A percentile compares a stretch with the other conserved stretches of the same genome.
These are phyloP conservation scores for Drosophila kurseongensis DNA, from an alignment of 1,140 invertebrate species.

Conservation along the genomic window DNA sequence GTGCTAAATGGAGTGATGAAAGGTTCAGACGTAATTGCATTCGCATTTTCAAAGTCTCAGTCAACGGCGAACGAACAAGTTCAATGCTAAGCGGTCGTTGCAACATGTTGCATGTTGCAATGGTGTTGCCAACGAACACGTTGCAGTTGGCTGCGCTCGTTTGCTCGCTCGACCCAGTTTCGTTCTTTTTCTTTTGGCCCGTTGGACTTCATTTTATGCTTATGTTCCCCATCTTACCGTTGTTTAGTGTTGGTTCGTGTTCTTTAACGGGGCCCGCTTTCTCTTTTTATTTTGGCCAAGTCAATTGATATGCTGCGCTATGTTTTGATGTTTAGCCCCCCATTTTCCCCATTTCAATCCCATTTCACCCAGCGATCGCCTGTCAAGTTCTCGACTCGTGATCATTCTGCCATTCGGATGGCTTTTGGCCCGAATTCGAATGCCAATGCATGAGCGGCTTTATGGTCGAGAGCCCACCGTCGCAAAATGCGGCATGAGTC, in stretches of 20 bases:
- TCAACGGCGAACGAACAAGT: conserved; percentile 48
- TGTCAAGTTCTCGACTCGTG: conserved; percentile 48
- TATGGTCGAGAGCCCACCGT: conserved; percentile 6
- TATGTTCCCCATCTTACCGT: conserved; percentile 63
- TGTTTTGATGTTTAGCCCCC: conserved; percentile 53
- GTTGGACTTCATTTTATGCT: conserved; percentile 38
- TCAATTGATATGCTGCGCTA: conserved; percentile 75
- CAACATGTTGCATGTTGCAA: conserved; percentile 35
- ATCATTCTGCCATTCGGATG: conserved; percentile 29
- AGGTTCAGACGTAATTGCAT: conserved; percentile 22
- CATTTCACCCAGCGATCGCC: conserved; percentile 11
- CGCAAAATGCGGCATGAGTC: conserved; percentile 12
- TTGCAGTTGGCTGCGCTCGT: conserved; percentile 18
- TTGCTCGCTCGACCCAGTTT: conserved; percentile 67
- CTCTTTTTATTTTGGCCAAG: conserved; percentile 79
- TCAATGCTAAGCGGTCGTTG: conserved; percentile 34
- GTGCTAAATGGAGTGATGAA: conserved; percentile 2
- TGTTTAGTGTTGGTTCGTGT: conserved; percentile 59
- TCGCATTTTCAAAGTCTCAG: conserved; percentile 26
- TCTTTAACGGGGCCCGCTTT: conserved; percentile 74
- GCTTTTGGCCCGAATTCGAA: conserved; percentile 24
- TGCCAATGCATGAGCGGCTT: conserved; percentile 11
- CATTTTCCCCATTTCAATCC: background rate
- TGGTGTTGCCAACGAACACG: conserved; percentile 11
- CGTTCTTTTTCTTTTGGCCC: conserved; percentile 71